phyloP scores from a whole-genome alignment of 1,140 invertebrate genomes.

The Paracyclopina nana region DNA sequence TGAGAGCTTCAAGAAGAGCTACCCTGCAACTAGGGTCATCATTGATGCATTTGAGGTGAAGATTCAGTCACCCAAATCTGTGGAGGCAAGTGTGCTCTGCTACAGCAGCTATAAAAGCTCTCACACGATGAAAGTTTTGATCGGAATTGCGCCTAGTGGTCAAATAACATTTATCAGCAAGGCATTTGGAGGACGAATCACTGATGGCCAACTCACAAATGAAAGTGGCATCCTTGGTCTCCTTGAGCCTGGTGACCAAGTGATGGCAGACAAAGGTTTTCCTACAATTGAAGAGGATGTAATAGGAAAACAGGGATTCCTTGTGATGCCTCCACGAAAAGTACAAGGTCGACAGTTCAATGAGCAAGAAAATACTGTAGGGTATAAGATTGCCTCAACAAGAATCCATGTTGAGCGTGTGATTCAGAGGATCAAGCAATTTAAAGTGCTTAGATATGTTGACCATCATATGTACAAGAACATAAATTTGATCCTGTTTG shows the following conservation, averaged over 20 bases:
- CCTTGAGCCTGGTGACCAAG: constrained; percentile 18
- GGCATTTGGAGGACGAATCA: constrained; percentile 17
- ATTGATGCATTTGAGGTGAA: constrained; percentile 12
- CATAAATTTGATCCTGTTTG: background rate
- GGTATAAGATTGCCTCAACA: constrained; percentile 17
- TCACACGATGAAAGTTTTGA: constrained; percentile 19
- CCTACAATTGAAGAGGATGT: constrained; percentile 17
- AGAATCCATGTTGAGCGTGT: constrained; percentile 20
- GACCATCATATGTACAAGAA: background rate
- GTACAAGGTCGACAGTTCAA: background rate
- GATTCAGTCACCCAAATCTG: constrained; percentile 23
- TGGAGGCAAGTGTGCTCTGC: background rate
- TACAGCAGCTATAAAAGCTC: constrained; percentile 17
- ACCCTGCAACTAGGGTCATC: background rate
- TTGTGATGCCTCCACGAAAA: background rate
- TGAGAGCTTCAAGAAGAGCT: background rate
- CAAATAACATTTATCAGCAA: constrained; percentile 17
- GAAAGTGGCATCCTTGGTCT: constrained; percentile 18
- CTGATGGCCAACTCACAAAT: constrained; percentile 19
- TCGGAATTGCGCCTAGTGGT: constrained; percentile 20
- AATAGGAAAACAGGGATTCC: background rate
- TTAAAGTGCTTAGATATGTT: constrained; percentile 16
- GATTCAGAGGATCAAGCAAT: constrained; percentile 19
- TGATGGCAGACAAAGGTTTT: constrained; percentile 22
- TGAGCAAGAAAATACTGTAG: background rate